A percentile compares a stretch with the other conserved stretches of the same genome.
phyloP scores from a whole-genome alignment of 1,140 invertebrate species.

The Augochlora pura region DNA sequence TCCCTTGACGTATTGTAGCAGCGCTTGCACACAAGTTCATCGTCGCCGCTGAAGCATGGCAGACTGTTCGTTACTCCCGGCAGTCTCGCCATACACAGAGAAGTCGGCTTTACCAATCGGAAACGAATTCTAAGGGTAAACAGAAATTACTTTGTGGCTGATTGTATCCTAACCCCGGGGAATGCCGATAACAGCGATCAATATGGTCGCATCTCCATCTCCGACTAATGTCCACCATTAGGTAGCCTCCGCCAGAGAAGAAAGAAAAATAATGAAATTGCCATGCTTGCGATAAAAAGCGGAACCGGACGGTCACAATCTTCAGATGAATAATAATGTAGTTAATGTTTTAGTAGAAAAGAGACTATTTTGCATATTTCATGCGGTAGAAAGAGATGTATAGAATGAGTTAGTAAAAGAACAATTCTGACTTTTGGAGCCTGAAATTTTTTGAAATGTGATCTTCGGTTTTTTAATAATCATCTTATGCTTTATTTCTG shows the following conservation, averaged over 20 bases:
- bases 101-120: constrained; percentile 38
- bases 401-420: too few relatives aligned
- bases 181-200: constrained; percentile 1
- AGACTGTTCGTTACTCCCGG: constrained; percentile 30
- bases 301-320: too few relatives aligned
- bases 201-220: constrained; percentile 23
- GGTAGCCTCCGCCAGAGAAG: neutral
- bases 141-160: constrained; percentile 38
- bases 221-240: neutral
- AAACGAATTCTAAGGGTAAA: constrained; percentile 48
- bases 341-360: too few relatives aligned
- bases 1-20: neutral
- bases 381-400: too few relatives aligned
- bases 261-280: neutral
- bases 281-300: neutral
- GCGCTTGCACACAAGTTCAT: neutral
- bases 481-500: too few relatives aligned
- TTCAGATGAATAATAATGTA: too few relatives aligned
- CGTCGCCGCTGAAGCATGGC: too few relatives aligned
- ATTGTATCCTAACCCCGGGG: constrained; percentile 12
- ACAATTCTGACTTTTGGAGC: too few relatives aligned
- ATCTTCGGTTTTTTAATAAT: too few relatives aligned
- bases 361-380: too few relatives aligned
- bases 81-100: neutral
- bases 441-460: too few relatives aligned